Evolutionary conservation across 2,113 vertebrate genomes (phyloP).

Genomic region (Dipodomys merriami): DNA sequence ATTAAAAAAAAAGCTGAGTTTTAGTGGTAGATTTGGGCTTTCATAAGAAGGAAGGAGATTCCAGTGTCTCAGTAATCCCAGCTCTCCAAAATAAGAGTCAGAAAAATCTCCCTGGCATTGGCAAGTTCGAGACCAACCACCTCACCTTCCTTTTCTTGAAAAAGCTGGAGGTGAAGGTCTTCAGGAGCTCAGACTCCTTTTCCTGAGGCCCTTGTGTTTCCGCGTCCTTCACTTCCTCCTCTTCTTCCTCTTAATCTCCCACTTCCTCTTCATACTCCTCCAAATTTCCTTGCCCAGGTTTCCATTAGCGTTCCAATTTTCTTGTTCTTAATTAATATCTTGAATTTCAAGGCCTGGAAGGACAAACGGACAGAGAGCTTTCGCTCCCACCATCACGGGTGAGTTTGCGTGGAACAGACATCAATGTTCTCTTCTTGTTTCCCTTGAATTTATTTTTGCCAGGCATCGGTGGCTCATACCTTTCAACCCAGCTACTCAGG

Average conservation of each 20-base stretch:
- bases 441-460: no score
- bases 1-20: not conserved
- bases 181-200: accelerated
- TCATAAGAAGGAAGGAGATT: not conserved
- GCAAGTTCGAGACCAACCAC: not conserved
- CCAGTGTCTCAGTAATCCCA: not conserved
- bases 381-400: not conserved
- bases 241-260: accelerated
- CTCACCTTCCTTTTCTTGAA: slow-evolving; percentile 81
- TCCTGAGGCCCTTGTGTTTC: not conserved
- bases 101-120: not conserved
- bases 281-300: slow-evolving; percentile 69
- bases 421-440: no score
- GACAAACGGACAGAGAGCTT: slow-evolving; percentile 48
- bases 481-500: no score
- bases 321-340: slow-evolving; percentile 93
- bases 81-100: not conserved
- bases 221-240: accelerated
- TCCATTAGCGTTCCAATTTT: slow-evolving; percentile 84
- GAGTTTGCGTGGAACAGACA: not conserved
- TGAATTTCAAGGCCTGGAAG: slow-evolving; percentile 90
- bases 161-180: accelerated
- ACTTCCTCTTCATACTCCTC: slow-evolving; percentile 71
- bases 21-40: not conserved
- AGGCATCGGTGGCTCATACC: no score